Evolutionary conservation across 1,140 invertebrate species (phyloP).

Genomic region (Tetragonula clypearis): DNA sequence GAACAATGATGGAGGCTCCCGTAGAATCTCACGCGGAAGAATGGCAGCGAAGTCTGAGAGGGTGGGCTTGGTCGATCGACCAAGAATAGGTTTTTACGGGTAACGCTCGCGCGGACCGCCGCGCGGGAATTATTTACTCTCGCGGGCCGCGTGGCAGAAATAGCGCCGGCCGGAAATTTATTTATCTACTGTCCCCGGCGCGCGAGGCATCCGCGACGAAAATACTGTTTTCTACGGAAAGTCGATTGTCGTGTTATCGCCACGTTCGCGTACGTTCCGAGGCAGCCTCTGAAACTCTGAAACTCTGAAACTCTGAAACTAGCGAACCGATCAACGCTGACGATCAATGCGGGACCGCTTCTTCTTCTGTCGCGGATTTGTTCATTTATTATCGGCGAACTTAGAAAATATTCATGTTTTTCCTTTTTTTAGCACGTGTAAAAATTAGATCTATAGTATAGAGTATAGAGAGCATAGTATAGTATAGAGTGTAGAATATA

Average conservation of each 20-base stretch:
- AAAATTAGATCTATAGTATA: no score
- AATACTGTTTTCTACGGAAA: constrained; percentile 51
- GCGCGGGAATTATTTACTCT: constrained; percentile 63
- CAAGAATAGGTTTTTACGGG: constrained; percentile 64
- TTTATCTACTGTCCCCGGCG: constrained; percentile 57
- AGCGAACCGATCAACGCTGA: no score
- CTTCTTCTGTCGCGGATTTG: no score
- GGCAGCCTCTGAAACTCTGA: no score
- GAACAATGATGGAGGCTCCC: neutral
- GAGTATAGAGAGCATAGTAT: no score
- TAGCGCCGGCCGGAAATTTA: constrained; percentile 58
- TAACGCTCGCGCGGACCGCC: neutral
- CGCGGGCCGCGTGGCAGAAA: constrained; percentile 48
- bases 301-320: no score
- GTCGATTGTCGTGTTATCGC: constrained; percentile 11
- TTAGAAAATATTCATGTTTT: no score
- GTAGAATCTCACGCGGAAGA: neutral
- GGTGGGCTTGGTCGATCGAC: constrained; percentile 27
- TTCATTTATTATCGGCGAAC: no score
- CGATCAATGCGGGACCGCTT: no score
- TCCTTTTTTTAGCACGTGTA: no score
- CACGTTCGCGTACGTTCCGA: neutral
- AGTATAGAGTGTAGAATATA: no score
- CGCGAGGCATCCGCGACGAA: constrained; percentile 47
- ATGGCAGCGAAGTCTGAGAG: neutral